Percentiles rank a stretch among this genome's conserved stretches.
Evolutionary conservation across 1,140 invertebrate genomes (phyloP).

Genomic region (Drepana arcuata): DNA sequence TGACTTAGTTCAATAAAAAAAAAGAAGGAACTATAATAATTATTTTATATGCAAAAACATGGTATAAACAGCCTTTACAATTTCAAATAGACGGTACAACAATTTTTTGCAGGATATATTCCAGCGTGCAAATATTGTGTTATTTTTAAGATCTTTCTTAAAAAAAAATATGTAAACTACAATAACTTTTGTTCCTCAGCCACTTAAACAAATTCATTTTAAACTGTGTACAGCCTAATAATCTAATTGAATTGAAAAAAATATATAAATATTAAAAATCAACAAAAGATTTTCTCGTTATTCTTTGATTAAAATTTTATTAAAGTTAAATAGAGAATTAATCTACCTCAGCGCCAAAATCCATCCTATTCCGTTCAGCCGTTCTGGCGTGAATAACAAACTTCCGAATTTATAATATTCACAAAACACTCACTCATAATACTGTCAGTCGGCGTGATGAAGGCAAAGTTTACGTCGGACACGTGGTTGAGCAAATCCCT

Average conservation of each 20-base stretch:
- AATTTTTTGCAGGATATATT: no score
- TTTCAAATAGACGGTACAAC: not conserved
- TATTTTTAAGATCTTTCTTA: no score
- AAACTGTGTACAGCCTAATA: no score
- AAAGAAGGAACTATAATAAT: not conserved
- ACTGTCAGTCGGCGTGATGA: conserved; percentile 34
- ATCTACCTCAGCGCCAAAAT: not conserved
- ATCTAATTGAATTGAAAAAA: conserved; percentile 30
- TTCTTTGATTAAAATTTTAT: no score
- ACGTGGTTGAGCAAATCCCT: conserved; percentile 42
- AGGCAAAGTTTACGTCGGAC: conserved; percentile 67
- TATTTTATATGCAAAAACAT: not conserved
- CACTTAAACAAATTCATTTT: no score
- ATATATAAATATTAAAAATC: not conserved
- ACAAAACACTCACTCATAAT: conserved; percentile 21
- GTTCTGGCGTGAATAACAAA: not conserved
- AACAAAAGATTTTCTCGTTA: not conserved
- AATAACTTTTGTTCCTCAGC: no score
- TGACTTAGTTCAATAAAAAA: not conserved
- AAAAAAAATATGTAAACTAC: no score
- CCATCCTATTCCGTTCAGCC: not conserved
- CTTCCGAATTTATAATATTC: not conserved
- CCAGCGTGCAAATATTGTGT: no score
- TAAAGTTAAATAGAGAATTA: no score
- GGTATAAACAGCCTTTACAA: not conserved